A percentile compares a stretch with the other conserved stretches of the same genome.
phyloP scores from a whole-genome alignment of 2,113 vertebrate genomes.

The Nothobranchius furzeri region DNA sequence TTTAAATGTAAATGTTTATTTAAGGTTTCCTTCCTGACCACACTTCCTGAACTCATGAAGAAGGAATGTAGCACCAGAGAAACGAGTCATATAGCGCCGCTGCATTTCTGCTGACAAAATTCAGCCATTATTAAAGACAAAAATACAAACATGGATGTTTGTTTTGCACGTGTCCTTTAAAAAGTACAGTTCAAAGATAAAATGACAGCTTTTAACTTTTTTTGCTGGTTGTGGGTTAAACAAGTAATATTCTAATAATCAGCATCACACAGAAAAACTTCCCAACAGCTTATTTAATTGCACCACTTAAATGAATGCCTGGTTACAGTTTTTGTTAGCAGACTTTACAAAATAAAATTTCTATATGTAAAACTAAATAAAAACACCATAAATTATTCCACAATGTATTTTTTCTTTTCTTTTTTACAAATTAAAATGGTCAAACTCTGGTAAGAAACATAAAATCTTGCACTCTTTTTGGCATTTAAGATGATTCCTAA shows the following conservation, averaged over 20 bases:
- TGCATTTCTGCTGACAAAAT: conserved; percentile 15
- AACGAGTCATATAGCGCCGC: conserved; percentile 22
- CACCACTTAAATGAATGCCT: neutral
- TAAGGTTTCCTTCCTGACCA: conserved; percentile 70
- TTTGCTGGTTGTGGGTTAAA: too few species aligned
- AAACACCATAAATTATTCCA: conserved; percentile 28
- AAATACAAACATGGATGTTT: neutral
- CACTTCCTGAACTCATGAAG: conserved; percentile 46
- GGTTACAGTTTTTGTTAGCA: conserved; percentile 4
- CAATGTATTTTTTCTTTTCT: neutral
- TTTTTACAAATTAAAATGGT: conserved; percentile 24
- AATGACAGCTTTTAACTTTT: too few species aligned
- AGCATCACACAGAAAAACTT: conserved; percentile 1
- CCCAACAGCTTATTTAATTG: conserved; percentile 39
- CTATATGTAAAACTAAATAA: conserved; percentile 36
- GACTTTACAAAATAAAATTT: conserved; percentile 43
- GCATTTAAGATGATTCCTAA: neutral
- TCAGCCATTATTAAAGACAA: conserved; percentile 1
- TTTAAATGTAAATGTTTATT: conserved; percentile 52
- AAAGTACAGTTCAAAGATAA: neutral
- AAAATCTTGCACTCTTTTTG: conserved; percentile 13
- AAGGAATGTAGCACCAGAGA: conserved; percentile 60
- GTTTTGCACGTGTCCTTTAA: neutral
- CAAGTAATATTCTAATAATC: neutral
- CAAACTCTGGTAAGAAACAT: neutral